These are phyloP conservation scores for Polypedilum pembai DNA, from an alignment of 1,140 invertebrate genomes.

Conservation along the genomic window DNA sequence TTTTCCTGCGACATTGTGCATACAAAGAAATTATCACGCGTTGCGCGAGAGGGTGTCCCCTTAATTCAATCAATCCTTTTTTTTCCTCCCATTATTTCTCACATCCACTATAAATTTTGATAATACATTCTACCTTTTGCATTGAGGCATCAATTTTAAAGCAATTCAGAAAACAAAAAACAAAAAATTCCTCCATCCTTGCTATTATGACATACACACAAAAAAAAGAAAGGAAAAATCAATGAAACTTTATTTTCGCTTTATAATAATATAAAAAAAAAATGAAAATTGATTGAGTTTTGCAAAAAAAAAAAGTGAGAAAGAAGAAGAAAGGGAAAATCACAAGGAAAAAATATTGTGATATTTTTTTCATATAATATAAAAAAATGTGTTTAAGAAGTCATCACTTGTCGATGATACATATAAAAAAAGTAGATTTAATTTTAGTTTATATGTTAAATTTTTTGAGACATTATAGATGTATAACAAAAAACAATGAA, in stretches of 20 bases:
- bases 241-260: neutral
- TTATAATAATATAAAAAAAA: neutral
- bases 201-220: neutral
- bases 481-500: neutral
- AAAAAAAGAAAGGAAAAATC: neutral
- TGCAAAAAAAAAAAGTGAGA: neutral
- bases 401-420: constrained; percentile 17
- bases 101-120: too few species aligned
- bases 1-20: too few species aligned
- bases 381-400: neutral
- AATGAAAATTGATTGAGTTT: neutral
- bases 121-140: too few species aligned
- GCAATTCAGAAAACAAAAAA: too few species aligned
- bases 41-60: too few species aligned
- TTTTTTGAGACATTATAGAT: constrained; percentile 7
- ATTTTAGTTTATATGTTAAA: neutral
- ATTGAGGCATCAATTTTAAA: too few species aligned
- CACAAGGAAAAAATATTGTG: constrained; percentile 12
- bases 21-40: too few species aligned
- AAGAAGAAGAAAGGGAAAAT: neutral
- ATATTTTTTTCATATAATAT: constrained; percentile 11
- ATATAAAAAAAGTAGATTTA: neutral
- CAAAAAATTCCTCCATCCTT: neutral
- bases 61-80: too few species aligned
- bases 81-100: too few species aligned